Conservation (phyloP, 35 echinoderm and acorn worm genomes). For the Hemicentrotus pulcherrimus region DNA sequence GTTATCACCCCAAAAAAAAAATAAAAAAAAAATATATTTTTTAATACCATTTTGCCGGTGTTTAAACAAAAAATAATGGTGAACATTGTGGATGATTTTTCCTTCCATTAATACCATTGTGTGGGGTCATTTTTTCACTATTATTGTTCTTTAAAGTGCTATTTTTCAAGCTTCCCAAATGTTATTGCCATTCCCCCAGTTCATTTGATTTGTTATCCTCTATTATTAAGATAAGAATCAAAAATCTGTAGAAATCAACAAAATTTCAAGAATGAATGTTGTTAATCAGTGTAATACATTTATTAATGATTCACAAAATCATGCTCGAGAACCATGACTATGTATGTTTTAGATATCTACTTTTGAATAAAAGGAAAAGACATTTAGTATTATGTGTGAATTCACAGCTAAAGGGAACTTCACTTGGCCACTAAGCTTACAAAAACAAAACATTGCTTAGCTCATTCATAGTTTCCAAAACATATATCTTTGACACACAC, state of each 20-base stretch:
- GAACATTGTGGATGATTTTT: too few relatives aligned
- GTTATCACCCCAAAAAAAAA: too few relatives aligned
- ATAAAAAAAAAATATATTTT: too few relatives aligned
- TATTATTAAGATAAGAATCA: too few relatives aligned
- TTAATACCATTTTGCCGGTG: too few relatives aligned
- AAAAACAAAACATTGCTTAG: not conserved
- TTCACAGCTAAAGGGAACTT: not conserved
- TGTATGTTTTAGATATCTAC: not conserved
- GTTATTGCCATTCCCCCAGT: too few relatives aligned
- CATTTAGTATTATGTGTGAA: constrained; percentile 3
- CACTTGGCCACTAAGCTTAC: not conserved
- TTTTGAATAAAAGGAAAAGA: not conserved
- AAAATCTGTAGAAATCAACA: not conserved
- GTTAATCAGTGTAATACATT: not conserved
- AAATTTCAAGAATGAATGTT: not conserved
- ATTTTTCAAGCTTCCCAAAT: too few relatives aligned
- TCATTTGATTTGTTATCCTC: too few relatives aligned
- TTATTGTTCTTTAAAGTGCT: too few relatives aligned
- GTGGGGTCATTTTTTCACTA: too few relatives aligned
- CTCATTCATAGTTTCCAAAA: not conserved
- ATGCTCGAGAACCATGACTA: not conserved
- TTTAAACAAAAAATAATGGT: too few relatives aligned
- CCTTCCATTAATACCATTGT: too few relatives aligned
- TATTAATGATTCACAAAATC: constrained; percentile 9
- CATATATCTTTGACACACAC: not conserved